Evolutionary conservation across 2,113 vertebrate species (phyloP).

Genomic region (Oxyura jamaicensis): DNA sequence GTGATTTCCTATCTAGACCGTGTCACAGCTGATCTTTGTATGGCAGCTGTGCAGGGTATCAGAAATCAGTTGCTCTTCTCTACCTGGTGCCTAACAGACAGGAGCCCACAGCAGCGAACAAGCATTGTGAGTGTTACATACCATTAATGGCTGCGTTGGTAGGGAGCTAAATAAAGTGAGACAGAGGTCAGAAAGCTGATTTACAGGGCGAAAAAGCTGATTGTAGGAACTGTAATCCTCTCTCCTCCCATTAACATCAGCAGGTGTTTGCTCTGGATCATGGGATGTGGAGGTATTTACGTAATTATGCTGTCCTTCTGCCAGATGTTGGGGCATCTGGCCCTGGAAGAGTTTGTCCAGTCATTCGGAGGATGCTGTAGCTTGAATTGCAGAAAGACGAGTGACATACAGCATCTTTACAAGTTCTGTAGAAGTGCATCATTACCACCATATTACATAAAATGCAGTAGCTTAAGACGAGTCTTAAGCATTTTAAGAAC

Average conservation of each 20-base stretch:
- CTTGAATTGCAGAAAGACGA: neutral
- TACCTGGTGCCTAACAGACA: neutral
- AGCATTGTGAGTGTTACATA: neutral
- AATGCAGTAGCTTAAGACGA: neutral
- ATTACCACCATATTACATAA: neutral
- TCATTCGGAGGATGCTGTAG: neutral
- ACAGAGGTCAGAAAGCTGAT: conserved; percentile 34
- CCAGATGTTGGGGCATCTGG: neutral
- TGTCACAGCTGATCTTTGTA: neutral
- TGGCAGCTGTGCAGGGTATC: neutral
- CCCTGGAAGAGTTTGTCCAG: neutral
- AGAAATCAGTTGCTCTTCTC: neutral
- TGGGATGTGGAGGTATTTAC: conserved; percentile 45
- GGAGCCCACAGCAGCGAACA: neutral
- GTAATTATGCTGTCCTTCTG: neutral
- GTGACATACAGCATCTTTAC: neutral
- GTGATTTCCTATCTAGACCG: neutral
- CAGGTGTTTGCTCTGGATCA: conserved; percentile 36
- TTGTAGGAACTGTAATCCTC: conserved; percentile 32
- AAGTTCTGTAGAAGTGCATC: neutral
- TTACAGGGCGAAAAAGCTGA: neutral
- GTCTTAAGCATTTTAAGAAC: neutral
- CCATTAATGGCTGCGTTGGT: neutral
- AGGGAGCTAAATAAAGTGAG: conserved; percentile 32
- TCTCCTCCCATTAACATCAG: conserved; percentile 50